Evolutionary conservation across 2,113 vertebrate genomes (phyloP), one percentile per base, ranked within the genome.

Genomic region (Fukomys damarensis): DNA sequence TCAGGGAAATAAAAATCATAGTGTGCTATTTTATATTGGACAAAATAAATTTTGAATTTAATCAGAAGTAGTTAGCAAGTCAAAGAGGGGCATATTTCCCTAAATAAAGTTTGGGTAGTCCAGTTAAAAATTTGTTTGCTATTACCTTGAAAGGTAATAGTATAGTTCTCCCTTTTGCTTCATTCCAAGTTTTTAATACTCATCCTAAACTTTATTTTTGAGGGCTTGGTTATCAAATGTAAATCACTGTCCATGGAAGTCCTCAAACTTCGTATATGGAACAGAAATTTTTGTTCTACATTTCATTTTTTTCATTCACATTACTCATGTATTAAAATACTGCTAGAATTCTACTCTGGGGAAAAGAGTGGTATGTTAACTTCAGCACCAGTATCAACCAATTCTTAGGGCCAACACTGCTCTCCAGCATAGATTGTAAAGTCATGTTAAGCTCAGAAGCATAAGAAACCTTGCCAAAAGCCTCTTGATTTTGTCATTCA

Each of bases 41-140:
- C 38, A 93, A 92, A 87, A 95, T 65, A 91, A 70, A 26, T 63
- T 24, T 96, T 16, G 28, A 68, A 38, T 88, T 95, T 85, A 76
- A 41, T 84, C 54, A 82, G 38, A 70, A 66, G 38, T 84, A 81
- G 26, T 68, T 56, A 90, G 41, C 72, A 95, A 96, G 65, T 89
- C 43, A 68, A 70, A 94, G 56, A 72, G 87, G 74, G 8, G 4
- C 17, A 0, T 79, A 82, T 49, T 87, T 65, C 32, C 30, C 90
- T 96, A 93, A 82, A 10, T 96, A 54, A 77, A 86, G 24, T 43
- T 46, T 88, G 35, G 17, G 8, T 76, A 41, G 1, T 13, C 2
- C 22, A 58, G 22, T 76, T 58, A 88, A 96, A 63, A 26, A 43
- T 13, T 30, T 88, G 54, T 95, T 92, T 52, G 0, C 9, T 43